Conservation (phyloP, 1,140 invertebrate genomes). For the Diploscapter pachys region DNA sequence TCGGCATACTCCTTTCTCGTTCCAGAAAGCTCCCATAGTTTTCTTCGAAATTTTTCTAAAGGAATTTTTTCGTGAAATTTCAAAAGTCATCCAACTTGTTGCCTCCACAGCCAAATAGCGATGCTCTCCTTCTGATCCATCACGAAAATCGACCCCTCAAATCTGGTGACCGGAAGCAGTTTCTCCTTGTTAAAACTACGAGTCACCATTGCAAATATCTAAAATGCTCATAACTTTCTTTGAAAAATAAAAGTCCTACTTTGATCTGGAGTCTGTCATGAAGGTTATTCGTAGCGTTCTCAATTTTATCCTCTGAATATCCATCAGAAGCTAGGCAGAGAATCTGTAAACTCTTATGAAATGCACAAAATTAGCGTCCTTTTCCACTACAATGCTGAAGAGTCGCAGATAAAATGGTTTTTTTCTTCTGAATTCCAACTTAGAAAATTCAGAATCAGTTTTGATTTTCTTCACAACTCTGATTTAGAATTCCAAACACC, state of each 20-base stretch:
- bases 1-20: too few relatives aligned
- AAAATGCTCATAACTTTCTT: constrained; percentile 15
- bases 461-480: too few relatives aligned
- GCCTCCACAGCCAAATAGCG: constrained; percentile 51
- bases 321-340: constrained; percentile 52
- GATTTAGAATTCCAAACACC: background rate
- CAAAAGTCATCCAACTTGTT: constrained; percentile 42
- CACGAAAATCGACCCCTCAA: constrained; percentile 47
- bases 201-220: constrained; percentile 48
- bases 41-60: too few relatives aligned
- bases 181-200: constrained; percentile 50
- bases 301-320: constrained; percentile 49
- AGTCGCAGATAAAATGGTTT: too few relatives aligned
- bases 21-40: too few relatives aligned
- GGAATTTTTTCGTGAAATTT: background rate
- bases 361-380: too few relatives aligned
- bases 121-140: constrained; percentile 49
- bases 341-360: constrained; percentile 29
- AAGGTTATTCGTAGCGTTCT: constrained; percentile 48
- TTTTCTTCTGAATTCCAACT: too few relatives aligned
- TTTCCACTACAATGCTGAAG: too few relatives aligned
- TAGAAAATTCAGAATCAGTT: too few relatives aligned
- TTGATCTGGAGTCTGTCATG: constrained; percentile 39
- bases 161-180: constrained; percentile 47
- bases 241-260: background rate